phyloP scores from a whole-genome alignment of 2,113 vertebrate genomes.

The Chitala chitala region DNA sequence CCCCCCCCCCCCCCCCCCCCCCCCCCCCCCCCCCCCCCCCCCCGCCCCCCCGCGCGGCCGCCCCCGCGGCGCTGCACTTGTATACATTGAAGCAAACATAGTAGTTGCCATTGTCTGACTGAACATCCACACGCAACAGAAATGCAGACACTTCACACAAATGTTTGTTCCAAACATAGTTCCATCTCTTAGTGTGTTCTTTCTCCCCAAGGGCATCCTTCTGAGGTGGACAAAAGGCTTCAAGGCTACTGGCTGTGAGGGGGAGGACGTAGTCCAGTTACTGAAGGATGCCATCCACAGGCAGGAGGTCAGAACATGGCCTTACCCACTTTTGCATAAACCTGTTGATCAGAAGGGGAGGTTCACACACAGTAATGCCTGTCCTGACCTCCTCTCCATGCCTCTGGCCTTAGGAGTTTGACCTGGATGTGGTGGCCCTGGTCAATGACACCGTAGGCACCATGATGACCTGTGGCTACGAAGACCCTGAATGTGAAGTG shows the following conservation, averaged over 20 bases:
- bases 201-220: slow-evolving; percentile 73
- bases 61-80: too few species aligned
- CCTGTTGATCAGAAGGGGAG: not conserved
- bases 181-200: not conserved
- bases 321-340: not conserved
- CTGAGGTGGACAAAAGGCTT: slow-evolving; percentile 97
- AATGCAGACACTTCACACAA: too few species aligned
- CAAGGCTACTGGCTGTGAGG: slow-evolving; percentile 84
- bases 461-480: slow-evolving; percentile 96
- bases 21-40: too few species aligned
- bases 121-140: too few species aligned
- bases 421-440: slow-evolving; percentile 86
- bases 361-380: not conserved
- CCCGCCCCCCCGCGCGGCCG: too few species aligned
- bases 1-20: too few species aligned
- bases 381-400: not conserved
- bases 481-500: slow-evolving; percentile 86
- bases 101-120: too few species aligned
- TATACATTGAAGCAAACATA: too few species aligned
- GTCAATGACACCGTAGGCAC: slow-evolving; percentile 96
- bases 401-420: slow-evolving; percentile 78
- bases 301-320: slow-evolving; percentile 61
- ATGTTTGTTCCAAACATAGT: not conserved
- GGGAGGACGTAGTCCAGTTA: slow-evolving; percentile 78
- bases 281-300: slow-evolving; percentile 86